phyloP scores from a whole-genome alignment of 1,140 invertebrate genomes.

The Tyrophagus putrescentiae region DNA sequence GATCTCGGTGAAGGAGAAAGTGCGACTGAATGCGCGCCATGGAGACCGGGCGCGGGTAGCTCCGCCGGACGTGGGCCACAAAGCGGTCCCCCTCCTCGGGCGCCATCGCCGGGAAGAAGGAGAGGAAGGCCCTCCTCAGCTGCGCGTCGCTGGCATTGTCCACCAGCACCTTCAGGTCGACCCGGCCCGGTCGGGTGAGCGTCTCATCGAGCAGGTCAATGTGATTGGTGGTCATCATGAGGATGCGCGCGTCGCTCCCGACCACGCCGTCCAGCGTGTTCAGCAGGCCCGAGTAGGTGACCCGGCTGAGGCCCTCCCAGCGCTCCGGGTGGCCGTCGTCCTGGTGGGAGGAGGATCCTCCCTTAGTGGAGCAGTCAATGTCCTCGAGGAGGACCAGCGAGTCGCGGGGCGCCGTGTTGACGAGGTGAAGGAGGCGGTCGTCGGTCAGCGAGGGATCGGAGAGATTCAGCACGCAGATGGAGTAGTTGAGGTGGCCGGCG shows the following conservation, averaged over 20 bases:
- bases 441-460: constrained; percentile 88
- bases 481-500: constrained; percentile 85
- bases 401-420: constrained; percentile 72
- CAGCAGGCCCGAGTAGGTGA: constrained; percentile 90
- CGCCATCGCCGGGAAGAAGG: constrained; percentile 63
- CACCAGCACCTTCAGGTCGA: constrained; percentile 85
- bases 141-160: constrained; percentile 66
- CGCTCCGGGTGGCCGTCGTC: constrained; percentile 54
- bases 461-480: constrained; percentile 90
- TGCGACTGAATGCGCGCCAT: constrained; percentile 87
- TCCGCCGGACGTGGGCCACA: constrained; percentile 43
- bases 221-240: constrained; percentile 99
- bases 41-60: constrained; percentile 48
- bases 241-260: constrained; percentile 86
- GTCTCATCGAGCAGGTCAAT: constrained; percentile 88
- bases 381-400: constrained; percentile 93
- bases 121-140: constrained; percentile 69
- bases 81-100: constrained; percentile 46
- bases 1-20: constrained; percentile 65
- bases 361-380: constrained; percentile 87
- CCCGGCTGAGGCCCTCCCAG: constrained; percentile 80
- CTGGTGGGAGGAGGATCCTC: no score
- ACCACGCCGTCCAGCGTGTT: constrained; percentile 99
- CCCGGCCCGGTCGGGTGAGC: constrained; percentile 84
- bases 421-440: constrained; percentile 81